A percentile compares a stretch with the other conserved stretches of the same genome.
These are phyloP conservation scores for Iguana delicatissima DNA, from an alignment of 2,797 vertebrate species.

Conservation along the genomic window DNA sequence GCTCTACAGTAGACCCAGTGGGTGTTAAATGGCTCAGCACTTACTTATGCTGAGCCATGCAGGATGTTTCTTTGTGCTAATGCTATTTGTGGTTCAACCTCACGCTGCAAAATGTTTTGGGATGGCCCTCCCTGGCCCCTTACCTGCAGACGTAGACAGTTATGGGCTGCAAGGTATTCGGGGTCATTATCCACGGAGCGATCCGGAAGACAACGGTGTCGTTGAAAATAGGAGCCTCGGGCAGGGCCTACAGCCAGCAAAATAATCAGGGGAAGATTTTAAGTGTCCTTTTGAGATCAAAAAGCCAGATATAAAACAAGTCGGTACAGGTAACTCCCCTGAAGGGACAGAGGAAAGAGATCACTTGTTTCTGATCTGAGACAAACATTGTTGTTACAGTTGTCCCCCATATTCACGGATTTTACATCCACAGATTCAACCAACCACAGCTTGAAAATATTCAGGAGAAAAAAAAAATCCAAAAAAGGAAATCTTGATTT, in stretches of 20 bases:
- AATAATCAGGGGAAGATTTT: background rate
- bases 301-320: background rate
- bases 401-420: too few species aligned
- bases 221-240: slow-evolving; percentile 87
- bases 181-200: slow-evolving; percentile 96
- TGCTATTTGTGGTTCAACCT: background rate
- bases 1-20: too few species aligned
- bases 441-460: too few species aligned
- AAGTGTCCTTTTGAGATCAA: background rate
- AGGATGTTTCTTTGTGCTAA: background rate
- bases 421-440: too few species aligned
- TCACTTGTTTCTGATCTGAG: too few species aligned
- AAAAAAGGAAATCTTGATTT: too few species aligned
- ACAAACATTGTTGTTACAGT: too few species aligned
- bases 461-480: too few species aligned
- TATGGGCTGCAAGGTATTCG: slow-evolving; percentile 85
- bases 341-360: background rate
- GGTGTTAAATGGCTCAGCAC: too few species aligned
- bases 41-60: background rate
- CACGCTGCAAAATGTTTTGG: background rate
- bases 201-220: slow-evolving; percentile 88
- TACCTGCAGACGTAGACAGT: slow-evolving; percentile 91
- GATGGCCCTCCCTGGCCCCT: slow-evolving; percentile 8
- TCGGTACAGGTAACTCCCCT: background rate
- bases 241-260: slow-evolving; percentile 73